These are phyloP conservation scores for Phenacoccus solenopsis DNA, from an alignment of 1,140 invertebrate genomes.

Conservation along the genomic window DNA sequence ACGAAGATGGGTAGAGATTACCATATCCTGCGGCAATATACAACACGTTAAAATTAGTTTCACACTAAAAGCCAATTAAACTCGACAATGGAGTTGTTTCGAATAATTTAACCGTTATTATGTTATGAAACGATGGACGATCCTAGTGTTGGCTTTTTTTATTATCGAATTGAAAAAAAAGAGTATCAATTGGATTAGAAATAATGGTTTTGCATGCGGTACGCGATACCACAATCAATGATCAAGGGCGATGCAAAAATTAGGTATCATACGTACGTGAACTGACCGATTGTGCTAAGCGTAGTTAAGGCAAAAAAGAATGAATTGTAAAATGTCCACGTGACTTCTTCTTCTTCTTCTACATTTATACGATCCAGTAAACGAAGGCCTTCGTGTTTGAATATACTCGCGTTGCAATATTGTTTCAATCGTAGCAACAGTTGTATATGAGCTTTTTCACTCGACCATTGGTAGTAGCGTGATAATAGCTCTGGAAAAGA, in stretches of 20 bases:
- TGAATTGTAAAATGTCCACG: slow-evolving; percentile 85
- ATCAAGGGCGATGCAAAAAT: too few species aligned
- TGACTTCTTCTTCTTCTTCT: slow-evolving; percentile 19
- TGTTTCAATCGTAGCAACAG: slow-evolving; percentile 19
- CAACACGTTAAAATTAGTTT: neutral
- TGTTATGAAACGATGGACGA: too few species aligned
- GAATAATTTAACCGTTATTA: too few species aligned
- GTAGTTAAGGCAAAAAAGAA: slow-evolving; percentile 91
- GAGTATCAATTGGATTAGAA: too few species aligned
- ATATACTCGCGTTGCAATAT: slow-evolving; percentile 26
- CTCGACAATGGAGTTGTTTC: neutral
- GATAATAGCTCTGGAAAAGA: slow-evolving; percentile 22
- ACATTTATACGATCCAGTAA: neutral
- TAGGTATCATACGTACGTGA: neutral
- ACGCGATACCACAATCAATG: too few species aligned
- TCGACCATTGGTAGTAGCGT: slow-evolving; percentile 12
- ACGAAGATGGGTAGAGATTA: slow-evolving; percentile 73
- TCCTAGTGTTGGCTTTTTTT: too few species aligned
- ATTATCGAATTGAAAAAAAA: too few species aligned
- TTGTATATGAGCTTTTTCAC: slow-evolving; percentile 10
- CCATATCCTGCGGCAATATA: slow-evolving; percentile 56
- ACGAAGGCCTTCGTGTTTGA: neutral
- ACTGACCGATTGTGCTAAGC: slow-evolving; percentile 80
- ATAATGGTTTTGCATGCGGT: too few species aligned
- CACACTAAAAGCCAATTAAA: neutral